Evolutionary conservation across 2,888 invertebrate genomes (phyloP).

Genomic region (Capitulum mitella): DNA sequence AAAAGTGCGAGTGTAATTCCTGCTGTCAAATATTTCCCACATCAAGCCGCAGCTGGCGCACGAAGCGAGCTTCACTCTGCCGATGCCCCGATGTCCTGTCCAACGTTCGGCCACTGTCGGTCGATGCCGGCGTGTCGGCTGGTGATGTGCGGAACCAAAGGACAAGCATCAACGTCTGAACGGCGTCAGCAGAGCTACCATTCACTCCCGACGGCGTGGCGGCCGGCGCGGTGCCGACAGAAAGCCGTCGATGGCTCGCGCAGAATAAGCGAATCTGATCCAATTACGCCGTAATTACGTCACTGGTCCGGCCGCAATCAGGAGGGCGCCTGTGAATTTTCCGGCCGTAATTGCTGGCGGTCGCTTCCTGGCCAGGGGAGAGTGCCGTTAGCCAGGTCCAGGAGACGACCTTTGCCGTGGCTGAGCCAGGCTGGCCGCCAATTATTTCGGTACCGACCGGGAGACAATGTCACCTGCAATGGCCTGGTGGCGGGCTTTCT

Average conservation of each 20-base stretch:
- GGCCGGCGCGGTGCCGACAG: background rate
- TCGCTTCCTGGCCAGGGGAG: background rate
- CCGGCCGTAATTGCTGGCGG: background rate
- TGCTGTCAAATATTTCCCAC: no score
- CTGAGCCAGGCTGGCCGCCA: background rate
- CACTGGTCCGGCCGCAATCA: background rate
- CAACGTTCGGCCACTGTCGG: no score
- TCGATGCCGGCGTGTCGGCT: no score
- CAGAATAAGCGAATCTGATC: no score
- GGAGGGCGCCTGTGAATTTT: background rate
- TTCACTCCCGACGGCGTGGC: no score
- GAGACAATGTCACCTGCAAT: background rate
- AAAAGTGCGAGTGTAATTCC: no score
- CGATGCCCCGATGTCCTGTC: no score
- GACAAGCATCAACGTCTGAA: no score
- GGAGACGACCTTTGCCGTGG: background rate
- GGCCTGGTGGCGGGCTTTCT: background rate
- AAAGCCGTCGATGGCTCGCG: background rate
- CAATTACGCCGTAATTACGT: background rate
- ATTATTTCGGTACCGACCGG: background rate
- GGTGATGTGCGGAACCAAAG: no score
- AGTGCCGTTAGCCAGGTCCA: background rate
- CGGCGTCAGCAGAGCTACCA: no score
- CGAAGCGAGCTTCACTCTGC: no score
- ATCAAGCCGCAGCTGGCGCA: no score